phyloP scores from a whole-genome alignment of 1,140 invertebrate genomes.

The Hycleus phaleratus region DNA sequence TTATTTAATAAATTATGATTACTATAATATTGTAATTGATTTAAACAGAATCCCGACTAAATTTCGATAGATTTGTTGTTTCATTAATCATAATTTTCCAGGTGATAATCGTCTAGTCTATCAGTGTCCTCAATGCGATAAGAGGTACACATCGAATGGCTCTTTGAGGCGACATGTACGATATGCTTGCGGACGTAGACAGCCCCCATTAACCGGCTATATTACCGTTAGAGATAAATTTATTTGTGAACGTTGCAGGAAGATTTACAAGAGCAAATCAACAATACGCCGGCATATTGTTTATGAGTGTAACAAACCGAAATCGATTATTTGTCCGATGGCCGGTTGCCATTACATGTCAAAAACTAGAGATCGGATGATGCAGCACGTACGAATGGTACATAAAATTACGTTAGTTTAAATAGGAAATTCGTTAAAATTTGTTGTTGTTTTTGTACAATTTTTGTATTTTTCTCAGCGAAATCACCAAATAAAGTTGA shows the following conservation, averaged over 20 bases:
- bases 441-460: neutral
- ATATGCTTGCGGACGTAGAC: slow-evolving; percentile 45
- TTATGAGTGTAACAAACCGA: slow-evolving; percentile 47
- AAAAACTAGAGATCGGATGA: slow-evolving; percentile 41
- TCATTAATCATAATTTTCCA: too few relatives aligned
- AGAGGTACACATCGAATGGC: slow-evolving; percentile 45
- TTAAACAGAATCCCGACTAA: too few relatives aligned
- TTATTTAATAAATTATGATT: too few relatives aligned
- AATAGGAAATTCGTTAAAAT: too few relatives aligned
- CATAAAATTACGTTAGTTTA: slow-evolving; percentile 26
- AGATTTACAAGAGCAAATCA: slow-evolving; percentile 46
- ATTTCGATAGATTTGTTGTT: too few relatives aligned
- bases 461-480: neutral
- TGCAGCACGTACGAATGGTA: slow-evolving; percentile 43
- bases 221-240: slow-evolving; percentile 16
- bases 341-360: slow-evolving; percentile 42
- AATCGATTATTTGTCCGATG: slow-evolving; percentile 47
- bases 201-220: slow-evolving; percentile 38
- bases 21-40: too few relatives aligned
- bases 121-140: slow-evolving; percentile 48
- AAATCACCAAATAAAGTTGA: too few relatives aligned
- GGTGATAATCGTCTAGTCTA: slow-evolving; percentile 20
- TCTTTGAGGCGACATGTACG: slow-evolving; percentile 48
- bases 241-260: slow-evolving; percentile 43
- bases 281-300: slow-evolving; percentile 45